Evolutionary conservation across 2,797 vertebrate genomes (phyloP).

Genomic region (Margarornis squamiger): DNA sequence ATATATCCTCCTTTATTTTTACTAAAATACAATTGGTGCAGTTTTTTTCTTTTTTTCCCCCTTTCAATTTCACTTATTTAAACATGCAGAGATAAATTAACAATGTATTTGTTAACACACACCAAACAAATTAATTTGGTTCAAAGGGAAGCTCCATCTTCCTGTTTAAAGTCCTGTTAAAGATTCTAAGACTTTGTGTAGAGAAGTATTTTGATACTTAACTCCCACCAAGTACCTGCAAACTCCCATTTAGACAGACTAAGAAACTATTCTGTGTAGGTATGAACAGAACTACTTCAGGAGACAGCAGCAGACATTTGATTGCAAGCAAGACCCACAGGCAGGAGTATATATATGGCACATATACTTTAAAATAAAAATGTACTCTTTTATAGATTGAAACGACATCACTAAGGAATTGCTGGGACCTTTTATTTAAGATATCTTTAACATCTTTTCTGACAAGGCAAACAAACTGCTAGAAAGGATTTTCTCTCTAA

Average conservation of each 20-base stretch:
- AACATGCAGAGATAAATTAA: neutral
- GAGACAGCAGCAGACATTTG: neutral
- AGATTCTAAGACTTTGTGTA: neutral
- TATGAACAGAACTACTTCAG: neutral
- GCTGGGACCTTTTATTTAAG: neutral
- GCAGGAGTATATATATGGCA: neutral
- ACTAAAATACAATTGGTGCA: neutral
- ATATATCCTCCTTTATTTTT: neutral
- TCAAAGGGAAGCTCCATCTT: neutral
- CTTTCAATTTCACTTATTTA: neutral
- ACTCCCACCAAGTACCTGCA: neutral
- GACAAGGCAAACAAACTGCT: neutral
- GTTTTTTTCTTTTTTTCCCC: rapidly evolving
- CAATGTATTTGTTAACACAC: neutral
- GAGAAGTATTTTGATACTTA: neutral
- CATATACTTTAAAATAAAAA: neutral
- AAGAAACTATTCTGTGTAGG: neutral
- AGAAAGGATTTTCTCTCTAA: neutral
- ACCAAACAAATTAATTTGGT: neutral
- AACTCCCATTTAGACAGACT: neutral
- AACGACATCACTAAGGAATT: neutral
- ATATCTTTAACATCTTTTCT: neutral
- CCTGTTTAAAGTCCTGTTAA: neutral
- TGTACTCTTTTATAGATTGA: neutral
- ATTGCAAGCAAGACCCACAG: neutral